A percentile compares a stretch with the other conserved stretches of the same genome.
Conservation (phyloP, 2,113 vertebrate genomes). For the Ahaetulla prasina region DNA sequence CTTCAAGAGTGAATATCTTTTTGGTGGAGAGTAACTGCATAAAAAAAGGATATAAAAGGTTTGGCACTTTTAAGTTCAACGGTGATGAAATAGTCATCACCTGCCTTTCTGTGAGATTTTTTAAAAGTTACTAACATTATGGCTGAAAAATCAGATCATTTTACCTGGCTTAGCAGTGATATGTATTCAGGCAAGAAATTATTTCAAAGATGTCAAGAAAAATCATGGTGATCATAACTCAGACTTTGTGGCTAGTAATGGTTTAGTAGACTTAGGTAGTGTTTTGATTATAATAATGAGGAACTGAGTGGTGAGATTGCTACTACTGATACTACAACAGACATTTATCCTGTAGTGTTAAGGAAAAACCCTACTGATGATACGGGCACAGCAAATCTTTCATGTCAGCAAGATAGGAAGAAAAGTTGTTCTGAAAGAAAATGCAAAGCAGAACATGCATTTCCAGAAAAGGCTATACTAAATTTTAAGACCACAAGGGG, state of each 20-base stretch:
- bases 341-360: not conserved
- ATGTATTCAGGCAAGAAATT: not conserved
- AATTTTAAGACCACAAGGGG: not conserved
- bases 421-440: not conserved
- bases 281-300: not conserved
- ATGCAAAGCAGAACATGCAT: not conserved
- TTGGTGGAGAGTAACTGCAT: not conserved
- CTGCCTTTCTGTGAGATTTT: not conserved
- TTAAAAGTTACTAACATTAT: not conserved
- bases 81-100: not conserved
- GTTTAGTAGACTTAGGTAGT: not conserved
- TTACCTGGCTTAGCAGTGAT: not conserved
- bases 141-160: not conserved
- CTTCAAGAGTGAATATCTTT: not conserved
- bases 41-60: not conserved
- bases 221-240: not conserved
- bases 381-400: not conserved
- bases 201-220: not conserved
- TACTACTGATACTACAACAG: not conserved
- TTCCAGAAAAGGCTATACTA: not conserved
- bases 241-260: not conserved
- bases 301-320: not conserved
- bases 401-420: not conserved
- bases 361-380: not conserved
- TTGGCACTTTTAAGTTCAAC: not conserved